Base-by-base conservation (phyloP, 2,113 vertebrate genomes). In the Variabilichromis moorii region DNA sequence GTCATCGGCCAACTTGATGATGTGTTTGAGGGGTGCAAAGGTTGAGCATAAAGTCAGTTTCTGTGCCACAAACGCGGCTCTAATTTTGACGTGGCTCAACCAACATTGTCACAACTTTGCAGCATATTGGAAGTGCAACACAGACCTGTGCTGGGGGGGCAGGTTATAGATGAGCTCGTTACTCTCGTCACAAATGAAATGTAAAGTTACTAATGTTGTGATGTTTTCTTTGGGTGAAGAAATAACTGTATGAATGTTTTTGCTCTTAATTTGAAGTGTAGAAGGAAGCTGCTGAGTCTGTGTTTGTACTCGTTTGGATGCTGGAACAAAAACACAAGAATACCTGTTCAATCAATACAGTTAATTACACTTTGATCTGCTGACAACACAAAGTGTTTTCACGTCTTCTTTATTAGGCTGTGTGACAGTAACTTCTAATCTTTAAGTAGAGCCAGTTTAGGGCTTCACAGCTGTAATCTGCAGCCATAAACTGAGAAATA, bases 81-180 rank as follows among this genome's bases (percentile, higher is more conserved):
- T 66, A 35, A 35, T 66, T n/a, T 66, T 35, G 31, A 66, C 2
- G 3, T 35, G 31, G 59, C 59, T 63, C 17, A 11, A n/a, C 31
- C 59, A n/a, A 66, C 61, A 35, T 3, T 10, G 28, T 66, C 31
- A 5, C 61, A 66, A 66, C 61, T 0, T 8, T 71, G 21, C 35
- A 42, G 66, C 66, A 71, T 40, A 14, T 24, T 40, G 0, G 10
- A 21, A 40, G n/a, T 71, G 66, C n/a, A 16, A 9, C n/a, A 0
- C 5, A 42, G n/a, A 66, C 37, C 35, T 42, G n/a, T 42, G 66
- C n/a, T 24, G 37, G n/a, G n/a, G 1, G 16, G 12, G 35, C 63
- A 71, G 11, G 8, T 68, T 9, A 24, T 1, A 42, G 13, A 24
- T 71, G 66, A 71, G 12, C n/a, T 42, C 4, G 12, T 71, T 9